These are phyloP conservation scores for Ornithoptera priamus DNA, from an alignment of 2,888 invertebrate genomes.

Conservation along the genomic window DNA sequence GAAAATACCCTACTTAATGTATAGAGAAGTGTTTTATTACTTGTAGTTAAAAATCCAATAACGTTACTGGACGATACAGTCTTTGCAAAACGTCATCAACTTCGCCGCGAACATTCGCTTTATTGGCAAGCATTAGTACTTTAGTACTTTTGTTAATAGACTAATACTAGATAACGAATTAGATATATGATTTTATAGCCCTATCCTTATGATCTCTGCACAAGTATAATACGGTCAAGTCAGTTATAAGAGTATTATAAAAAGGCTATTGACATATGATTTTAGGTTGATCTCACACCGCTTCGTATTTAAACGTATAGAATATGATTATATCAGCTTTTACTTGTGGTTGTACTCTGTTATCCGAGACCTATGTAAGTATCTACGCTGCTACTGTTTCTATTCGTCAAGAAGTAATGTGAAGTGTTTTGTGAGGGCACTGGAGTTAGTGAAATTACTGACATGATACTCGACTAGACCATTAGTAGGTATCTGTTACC, in stretches of 20 bases:
- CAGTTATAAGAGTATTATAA: neutral
- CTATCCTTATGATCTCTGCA: neutral
- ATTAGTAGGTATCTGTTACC: neutral
- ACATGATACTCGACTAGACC: neutral
- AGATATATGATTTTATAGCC: neutral
- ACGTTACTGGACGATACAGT: constrained; percentile 5
- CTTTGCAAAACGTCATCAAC: constrained; percentile 7
- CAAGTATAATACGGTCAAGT: neutral
- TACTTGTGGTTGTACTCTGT: too few species aligned
- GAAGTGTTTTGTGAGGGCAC: too few species aligned
- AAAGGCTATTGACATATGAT: neutral
- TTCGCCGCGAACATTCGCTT: neutral
- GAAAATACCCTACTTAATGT: constrained; percentile 48
- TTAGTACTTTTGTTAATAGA: neutral
- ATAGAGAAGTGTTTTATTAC: constrained; percentile 32
- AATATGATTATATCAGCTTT: too few species aligned
- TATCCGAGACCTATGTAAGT: too few species aligned
- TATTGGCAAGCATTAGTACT: neutral
- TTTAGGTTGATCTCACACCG: neutral
- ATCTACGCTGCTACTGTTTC: too few species aligned
- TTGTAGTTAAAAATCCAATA: constrained; percentile 23
- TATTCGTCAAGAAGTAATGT: too few species aligned
- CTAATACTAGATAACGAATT: neutral
- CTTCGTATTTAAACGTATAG: too few species aligned
- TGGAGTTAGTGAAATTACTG: too few species aligned